phyloP scores from a whole-genome alignment of 2,797 vertebrate species.

The Atherinosoma microstoma region DNA sequence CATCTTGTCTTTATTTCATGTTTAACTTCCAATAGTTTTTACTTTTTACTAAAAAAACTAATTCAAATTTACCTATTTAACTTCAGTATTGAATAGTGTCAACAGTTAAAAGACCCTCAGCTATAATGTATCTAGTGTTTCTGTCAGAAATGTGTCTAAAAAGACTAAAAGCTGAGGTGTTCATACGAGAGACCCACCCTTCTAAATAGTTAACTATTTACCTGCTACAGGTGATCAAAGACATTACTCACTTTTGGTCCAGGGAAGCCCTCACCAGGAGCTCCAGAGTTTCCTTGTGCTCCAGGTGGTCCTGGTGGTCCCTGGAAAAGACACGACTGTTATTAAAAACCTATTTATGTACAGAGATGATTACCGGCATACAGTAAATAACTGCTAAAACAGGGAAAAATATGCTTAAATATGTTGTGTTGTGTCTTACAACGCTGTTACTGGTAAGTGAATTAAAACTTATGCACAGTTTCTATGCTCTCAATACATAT shows the following conservation, averaged over 20 bases:
- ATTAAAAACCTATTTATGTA: neutral
- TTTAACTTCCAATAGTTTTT: neutral
- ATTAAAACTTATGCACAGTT: neutral
- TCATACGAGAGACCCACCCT: too few relatives aligned
- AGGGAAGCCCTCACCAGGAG: constrained; percentile 84
- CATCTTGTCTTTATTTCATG: neutral
- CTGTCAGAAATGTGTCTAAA: too few relatives aligned
- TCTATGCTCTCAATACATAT: too few relatives aligned
- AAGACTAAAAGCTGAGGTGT: too few relatives aligned
- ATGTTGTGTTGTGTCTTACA: too few relatives aligned
- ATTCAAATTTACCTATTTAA: too few relatives aligned
- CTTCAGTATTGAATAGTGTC: neutral
- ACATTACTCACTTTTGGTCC: constrained; percentile 85
- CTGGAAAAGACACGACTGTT: constrained; percentile 64
- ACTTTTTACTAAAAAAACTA: too few relatives aligned
- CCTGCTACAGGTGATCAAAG: neutral
- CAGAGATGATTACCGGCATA: neutral
- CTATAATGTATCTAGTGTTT: too few relatives aligned
- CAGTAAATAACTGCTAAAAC: neutral
- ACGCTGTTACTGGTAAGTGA: neutral
- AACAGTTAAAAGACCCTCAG: too few relatives aligned
- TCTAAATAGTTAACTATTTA: neutral
- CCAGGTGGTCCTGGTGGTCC: constrained; percentile 82
- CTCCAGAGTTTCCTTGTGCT: constrained; percentile 83
- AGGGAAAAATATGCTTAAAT: neutral